These are phyloP conservation scores for Chunga burmeisteri DNA, from an alignment of 2,113 vertebrate species.

Conservation along the genomic window DNA sequence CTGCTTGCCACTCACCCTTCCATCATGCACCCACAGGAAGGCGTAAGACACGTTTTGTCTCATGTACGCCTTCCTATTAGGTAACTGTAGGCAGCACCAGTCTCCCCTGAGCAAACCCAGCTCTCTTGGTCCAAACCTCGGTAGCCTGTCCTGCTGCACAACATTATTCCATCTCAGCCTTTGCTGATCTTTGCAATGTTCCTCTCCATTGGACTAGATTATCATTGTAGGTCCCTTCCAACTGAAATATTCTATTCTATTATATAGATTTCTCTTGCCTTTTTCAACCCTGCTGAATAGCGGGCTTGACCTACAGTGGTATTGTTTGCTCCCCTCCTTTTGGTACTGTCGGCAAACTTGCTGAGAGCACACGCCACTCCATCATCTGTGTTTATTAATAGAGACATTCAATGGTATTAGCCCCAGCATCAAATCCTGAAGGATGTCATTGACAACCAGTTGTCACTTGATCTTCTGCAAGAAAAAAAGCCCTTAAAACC, in stretches of 20 bases:
- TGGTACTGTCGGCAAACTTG: not conserved
- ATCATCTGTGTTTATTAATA: not conserved
- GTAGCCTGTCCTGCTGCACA: not conserved
- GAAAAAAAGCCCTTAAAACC: not conserved
- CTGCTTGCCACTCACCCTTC: not conserved
- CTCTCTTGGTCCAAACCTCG: not conserved
- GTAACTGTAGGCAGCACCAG: not conserved
- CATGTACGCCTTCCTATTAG: not conserved
- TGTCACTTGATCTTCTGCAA: not conserved
- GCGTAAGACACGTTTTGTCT: not conserved
- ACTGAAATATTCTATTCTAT: not conserved
- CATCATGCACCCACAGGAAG: not conserved
- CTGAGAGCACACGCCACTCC: not conserved
- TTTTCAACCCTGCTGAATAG: not conserved
- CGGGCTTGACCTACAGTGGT: not conserved
- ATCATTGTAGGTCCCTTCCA: not conserved
- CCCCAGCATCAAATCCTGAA: not conserved
- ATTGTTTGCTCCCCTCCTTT: not conserved
- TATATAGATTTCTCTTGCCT: not conserved
- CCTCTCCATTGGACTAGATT: not conserved
- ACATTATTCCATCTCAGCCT: not conserved
- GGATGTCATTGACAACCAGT: not conserved
- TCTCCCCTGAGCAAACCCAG: not conserved
- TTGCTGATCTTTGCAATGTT: not conserved
- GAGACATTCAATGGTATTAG: not conserved